Evolutionary conservation across 2,888 invertebrate species (phyloP).

Genomic region (Drosophila percnosoma): DNA sequence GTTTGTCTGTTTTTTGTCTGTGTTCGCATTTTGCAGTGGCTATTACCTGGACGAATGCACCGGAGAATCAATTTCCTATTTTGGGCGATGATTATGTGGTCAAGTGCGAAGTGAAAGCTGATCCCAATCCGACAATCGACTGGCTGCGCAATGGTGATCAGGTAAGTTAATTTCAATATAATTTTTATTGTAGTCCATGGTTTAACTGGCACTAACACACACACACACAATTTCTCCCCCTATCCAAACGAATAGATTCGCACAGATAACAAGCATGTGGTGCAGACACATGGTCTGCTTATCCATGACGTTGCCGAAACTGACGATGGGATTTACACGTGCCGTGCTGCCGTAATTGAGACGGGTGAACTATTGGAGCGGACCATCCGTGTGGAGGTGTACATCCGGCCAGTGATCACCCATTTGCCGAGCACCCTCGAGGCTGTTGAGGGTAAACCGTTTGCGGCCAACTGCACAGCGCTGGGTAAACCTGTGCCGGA

Average conservation of each 20-base stretch:
- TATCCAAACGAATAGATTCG: conserved; percentile 85
- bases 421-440: conserved; percentile 87
- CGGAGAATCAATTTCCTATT: conserved; percentile 92
- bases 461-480: conserved; percentile 91
- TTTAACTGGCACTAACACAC: neutral
- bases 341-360: conserved; percentile 92
- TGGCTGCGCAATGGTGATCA: conserved; percentile 92
- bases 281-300: conserved; percentile 90
- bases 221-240: neutral
- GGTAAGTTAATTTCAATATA: conserved; percentile 83
- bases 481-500: conserved; percentile 93
- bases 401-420: conserved; percentile 90
- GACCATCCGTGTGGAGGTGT: conserved; percentile 92
- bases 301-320: conserved; percentile 92
- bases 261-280: conserved; percentile 90
- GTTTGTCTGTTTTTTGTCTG: neutral
- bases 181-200: neutral
- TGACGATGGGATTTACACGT: conserved; percentile 94
- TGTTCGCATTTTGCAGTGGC: conserved; percentile 87
- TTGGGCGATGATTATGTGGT: conserved; percentile 91
- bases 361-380: conserved; percentile 92
- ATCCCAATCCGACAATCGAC: conserved; percentile 93
- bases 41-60: conserved; percentile 94
- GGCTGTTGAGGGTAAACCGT: conserved; percentile 92
- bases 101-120: conserved; percentile 93